phyloP scores from a whole-genome alignment of 2,113 vertebrate genomes.

The Channa argus region DNA sequence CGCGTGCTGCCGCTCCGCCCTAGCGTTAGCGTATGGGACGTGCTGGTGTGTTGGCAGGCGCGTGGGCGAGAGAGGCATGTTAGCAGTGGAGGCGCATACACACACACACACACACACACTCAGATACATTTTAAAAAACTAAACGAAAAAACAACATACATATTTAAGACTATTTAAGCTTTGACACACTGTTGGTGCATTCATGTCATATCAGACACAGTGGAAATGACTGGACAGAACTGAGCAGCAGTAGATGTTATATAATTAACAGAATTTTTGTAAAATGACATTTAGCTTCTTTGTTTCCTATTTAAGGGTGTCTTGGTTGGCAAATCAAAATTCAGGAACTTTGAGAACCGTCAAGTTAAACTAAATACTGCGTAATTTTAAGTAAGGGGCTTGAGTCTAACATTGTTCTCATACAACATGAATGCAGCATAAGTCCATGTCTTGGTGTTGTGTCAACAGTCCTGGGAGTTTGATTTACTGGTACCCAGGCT shows the following conservation, averaged over 20 bases:
- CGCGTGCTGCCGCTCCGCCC: conserved; percentile 87
- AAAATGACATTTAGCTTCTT: neutral
- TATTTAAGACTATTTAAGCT: conserved; percentile 47
- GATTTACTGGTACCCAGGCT: neutral
- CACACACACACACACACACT: conserved; percentile 58
- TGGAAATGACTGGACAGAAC: neutral
- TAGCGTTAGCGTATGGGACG: conserved; percentile 87
- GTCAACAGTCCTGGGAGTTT: conserved; percentile 14
- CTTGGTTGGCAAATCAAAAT: too few relatives aligned
- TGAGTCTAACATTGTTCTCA: conserved; percentile 1
- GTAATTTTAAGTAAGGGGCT: neutral
- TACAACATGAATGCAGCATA: conserved; percentile 39
- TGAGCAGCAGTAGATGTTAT: too few relatives aligned
- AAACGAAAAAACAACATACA: conserved; percentile 14
- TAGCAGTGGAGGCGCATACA: conserved; percentile 73
- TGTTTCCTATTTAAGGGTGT: neutral
- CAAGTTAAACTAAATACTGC: conserved; percentile 1
- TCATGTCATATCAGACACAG: conserved; percentile 33
- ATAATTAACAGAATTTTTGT: neutral
- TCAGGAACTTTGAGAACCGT: neutral
- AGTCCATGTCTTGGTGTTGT: conserved; percentile 38
- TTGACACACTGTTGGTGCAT: conserved; percentile 37
- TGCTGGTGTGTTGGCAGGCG: conserved; percentile 78
- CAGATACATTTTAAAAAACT: conserved; percentile 43
- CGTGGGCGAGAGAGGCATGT: conserved; percentile 79